These are phyloP conservation scores for Leptinotarsa juncta DNA, from an alignment of 2,888 invertebrate genomes.

Conservation along the genomic window DNA sequence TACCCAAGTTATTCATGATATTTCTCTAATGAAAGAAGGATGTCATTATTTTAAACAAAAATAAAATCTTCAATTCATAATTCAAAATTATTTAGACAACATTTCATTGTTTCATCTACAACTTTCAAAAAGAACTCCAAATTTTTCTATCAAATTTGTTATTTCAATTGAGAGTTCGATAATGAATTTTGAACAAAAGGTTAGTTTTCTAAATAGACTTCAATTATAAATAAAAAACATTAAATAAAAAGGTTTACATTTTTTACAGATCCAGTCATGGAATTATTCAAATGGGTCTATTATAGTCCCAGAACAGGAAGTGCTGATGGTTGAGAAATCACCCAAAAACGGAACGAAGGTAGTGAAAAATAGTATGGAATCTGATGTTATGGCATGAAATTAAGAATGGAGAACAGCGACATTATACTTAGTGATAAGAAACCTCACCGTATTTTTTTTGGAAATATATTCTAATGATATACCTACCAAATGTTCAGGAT, in stretches of 20 bases:
- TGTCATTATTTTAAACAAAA: too few species aligned
- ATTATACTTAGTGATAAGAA: neutral
- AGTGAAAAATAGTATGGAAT: conserved; percentile 19
- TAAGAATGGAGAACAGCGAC: neutral
- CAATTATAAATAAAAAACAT: neutral
- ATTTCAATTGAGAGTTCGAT: too few species aligned
- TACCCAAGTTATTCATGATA: too few species aligned
- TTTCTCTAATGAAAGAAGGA: too few species aligned
- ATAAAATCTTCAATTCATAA: too few species aligned
- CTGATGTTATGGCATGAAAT: conserved; percentile 23
- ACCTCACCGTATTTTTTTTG: conserved; percentile 14
- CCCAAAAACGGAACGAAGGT: conserved; percentile 19
- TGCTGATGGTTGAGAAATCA: conserved; percentile 47
- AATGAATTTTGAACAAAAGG: too few species aligned
- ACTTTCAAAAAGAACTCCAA: too few species aligned
- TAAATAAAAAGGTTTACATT: neutral
- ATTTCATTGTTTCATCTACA: too few species aligned
- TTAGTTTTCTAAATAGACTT: neutral
- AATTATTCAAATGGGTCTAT: conserved; percentile 64
- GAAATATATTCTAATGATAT: conserved; percentile 22
- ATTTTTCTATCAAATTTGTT: too few species aligned
- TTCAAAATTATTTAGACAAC: too few species aligned
- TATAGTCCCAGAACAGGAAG: conserved; percentile 58
- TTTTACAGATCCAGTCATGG: conserved; percentile 66
- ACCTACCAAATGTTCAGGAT: conserved; percentile 30